Conservation (phyloP, 2,888 invertebrate genomes). For the Eilema sororculum region DNA sequence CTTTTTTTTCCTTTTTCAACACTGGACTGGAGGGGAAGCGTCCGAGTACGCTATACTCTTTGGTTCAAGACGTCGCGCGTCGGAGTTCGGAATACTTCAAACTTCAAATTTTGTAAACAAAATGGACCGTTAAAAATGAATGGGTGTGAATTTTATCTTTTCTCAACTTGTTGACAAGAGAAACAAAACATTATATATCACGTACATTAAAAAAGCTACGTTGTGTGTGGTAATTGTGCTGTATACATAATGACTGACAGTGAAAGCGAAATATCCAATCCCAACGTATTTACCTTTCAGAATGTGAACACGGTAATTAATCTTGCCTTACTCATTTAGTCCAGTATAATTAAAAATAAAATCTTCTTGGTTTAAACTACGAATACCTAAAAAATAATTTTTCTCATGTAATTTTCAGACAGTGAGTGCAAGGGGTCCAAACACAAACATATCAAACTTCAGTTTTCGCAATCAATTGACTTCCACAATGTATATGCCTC, state of each 20-base stretch:
- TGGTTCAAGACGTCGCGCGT: not conserved
- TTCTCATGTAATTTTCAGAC: conserved; percentile 57
- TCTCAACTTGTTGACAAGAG: not conserved
- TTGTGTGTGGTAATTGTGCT: not conserved
- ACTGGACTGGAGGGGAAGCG: not conserved
- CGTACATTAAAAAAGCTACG: not conserved
- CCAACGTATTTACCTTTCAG: conserved; percentile 58
- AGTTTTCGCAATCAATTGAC: conserved; percentile 62
- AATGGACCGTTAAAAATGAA: conserved; percentile 20
- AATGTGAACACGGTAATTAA: conserved; percentile 66
- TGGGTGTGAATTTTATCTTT: not conserved
- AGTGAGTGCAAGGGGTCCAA: conserved; percentile 66
- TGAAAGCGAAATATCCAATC: conserved; percentile 64
- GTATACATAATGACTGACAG: conserved; percentile 59
- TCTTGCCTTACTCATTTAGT: not conserved
- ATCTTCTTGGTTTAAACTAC: no score
- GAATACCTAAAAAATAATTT: no score
- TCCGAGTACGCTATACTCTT: not conserved
- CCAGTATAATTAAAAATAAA: not conserved
- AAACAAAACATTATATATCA: not conserved
- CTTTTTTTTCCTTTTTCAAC: not conserved
- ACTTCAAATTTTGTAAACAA: conserved; percentile 22
- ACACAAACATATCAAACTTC: conserved; percentile 57
- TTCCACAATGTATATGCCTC: conserved; percentile 63
- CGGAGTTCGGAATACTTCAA: not conserved